A percentile compares a stretch with the other conserved stretches of the same genome.
Evolutionary conservation across 64 coral and sea anemone genomes (phyloP).

Genomic region (Hydrozoanthus tunicans): DNA sequence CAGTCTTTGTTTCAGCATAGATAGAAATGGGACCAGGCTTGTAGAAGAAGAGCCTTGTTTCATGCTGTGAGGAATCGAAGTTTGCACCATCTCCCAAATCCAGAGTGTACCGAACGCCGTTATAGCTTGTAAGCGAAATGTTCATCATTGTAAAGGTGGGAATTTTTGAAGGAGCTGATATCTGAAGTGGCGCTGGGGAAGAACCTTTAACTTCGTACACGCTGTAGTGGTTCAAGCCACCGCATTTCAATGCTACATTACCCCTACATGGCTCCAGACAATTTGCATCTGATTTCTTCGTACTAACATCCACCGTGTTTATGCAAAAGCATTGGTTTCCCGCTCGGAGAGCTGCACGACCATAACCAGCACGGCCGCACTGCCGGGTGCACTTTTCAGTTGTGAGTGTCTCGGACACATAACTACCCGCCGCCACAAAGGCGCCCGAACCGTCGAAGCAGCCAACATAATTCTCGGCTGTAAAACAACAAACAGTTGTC

Average conservation of each 20-base stretch:
- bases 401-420: conserved; percentile 43
- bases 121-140: conserved; percentile 13
- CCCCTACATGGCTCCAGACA: conserved; percentile 70
- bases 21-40: conserved; percentile 33
- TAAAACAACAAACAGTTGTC: neutral
- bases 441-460: conserved; percentile 48
- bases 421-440: conserved; percentile 61
- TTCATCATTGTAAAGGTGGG: conserved; percentile 32
- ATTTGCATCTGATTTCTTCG: conserved; percentile 11
- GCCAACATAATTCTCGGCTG: conserved; percentile 66
- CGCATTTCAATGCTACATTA: conserved; percentile 65
- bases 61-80: conserved; percentile 10
- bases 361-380: conserved; percentile 62
- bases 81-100: conserved; percentile 58
- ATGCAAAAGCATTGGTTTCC: conserved; percentile 76
- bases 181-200: conserved; percentile 36
- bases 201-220: conserved; percentile 56
- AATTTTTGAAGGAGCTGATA: conserved; percentile 40
- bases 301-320: neutral
- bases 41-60: conserved; percentile 45
- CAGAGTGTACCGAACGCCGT: conserved; percentile 41
- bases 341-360: conserved; percentile 53
- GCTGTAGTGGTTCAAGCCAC: conserved; percentile 62
- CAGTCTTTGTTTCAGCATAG: conserved; percentile 27
- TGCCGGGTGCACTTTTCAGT: conserved; percentile 65